Conservation (phyloP, 2,888 invertebrate species). For the Netelia virgata region DNA sequence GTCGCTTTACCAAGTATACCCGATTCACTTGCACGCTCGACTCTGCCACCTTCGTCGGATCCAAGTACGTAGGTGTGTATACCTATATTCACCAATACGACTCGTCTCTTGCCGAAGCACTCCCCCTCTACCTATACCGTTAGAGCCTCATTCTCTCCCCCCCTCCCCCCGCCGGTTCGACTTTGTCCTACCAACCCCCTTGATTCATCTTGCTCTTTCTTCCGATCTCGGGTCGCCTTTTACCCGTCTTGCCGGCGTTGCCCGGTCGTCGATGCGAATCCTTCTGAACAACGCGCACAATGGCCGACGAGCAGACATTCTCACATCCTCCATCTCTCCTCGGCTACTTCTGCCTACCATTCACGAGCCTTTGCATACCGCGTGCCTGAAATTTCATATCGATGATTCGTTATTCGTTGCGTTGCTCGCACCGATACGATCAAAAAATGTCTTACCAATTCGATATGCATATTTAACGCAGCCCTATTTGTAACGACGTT, state of each 20-base stretch:
- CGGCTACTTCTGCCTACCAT: background rate
- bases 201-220: slow-evolving; percentile 55
- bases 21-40: slow-evolving; percentile 44
- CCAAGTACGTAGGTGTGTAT: slow-evolving; percentile 2
- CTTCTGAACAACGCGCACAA: slow-evolving; percentile 62
- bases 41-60: slow-evolving; percentile 48
- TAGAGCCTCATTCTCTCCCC: slow-evolving; percentile 71
- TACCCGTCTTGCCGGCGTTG: slow-evolving; percentile 40
- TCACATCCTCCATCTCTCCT: too few species aligned
- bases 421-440: too few species aligned
- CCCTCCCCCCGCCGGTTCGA: too few species aligned
- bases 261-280: slow-evolving; percentile 53
- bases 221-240: slow-evolving; percentile 14
- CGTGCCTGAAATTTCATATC: background rate
- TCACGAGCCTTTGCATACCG: background rate
- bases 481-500: too few species aligned
- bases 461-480: too few species aligned
- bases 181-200: slow-evolving; percentile 63
- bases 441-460: too few species aligned
- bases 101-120: slow-evolving; percentile 25
- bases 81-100: background rate
- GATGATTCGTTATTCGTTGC: background rate
- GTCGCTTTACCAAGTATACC: slow-evolving; percentile 43
- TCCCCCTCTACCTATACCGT: slow-evolving; percentile 65
- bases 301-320: slow-evolving; percentile 61